Evolutionary conservation across 2,113 vertebrate species (phyloP).

Genomic region (Bothrops jararaca): DNA sequence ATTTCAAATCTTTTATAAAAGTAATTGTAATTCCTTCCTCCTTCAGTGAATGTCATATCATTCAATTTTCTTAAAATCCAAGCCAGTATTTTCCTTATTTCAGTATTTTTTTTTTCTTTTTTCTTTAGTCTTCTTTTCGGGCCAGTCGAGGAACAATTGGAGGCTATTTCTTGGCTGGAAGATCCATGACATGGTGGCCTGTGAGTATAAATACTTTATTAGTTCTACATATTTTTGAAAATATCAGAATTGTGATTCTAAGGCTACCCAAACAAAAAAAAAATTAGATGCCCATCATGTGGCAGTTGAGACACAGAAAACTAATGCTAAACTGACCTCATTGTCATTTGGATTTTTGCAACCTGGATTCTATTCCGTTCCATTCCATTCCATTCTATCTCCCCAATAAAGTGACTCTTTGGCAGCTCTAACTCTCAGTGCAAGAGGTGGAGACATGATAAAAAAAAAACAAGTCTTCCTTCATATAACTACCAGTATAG

Average conservation of each 20-base stretch:
- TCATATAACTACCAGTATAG: not conserved
- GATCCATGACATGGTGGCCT: constrained; percentile 93
- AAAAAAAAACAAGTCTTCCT: not conserved
- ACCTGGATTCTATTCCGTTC: not conserved
- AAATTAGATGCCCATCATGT: not conserved
- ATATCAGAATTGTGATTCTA: not conserved
- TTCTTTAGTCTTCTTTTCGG: constrained; percentile 77
- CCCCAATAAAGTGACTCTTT: not conserved
- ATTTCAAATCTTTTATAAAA: not conserved
- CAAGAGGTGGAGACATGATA: not conserved
- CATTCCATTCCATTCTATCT: not conserved
- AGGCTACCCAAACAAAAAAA: too few species aligned
- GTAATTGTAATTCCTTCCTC: not conserved
- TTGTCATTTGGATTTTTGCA: not conserved
- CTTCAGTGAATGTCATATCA: not conserved
- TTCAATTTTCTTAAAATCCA: not conserved
- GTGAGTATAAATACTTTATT: constrained; percentile 74
- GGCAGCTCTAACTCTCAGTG: not conserved
- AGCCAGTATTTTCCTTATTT: not conserved
- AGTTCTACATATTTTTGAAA: not conserved
- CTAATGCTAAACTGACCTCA: not conserved
- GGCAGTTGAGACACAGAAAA: not conserved
- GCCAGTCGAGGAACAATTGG: constrained; percentile 83
- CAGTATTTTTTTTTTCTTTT: not conserved
- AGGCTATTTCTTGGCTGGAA: constrained; percentile 91